Base-by-base conservation (phyloP, 2,888 invertebrate species). In the Eristalis pertinax region DNA sequence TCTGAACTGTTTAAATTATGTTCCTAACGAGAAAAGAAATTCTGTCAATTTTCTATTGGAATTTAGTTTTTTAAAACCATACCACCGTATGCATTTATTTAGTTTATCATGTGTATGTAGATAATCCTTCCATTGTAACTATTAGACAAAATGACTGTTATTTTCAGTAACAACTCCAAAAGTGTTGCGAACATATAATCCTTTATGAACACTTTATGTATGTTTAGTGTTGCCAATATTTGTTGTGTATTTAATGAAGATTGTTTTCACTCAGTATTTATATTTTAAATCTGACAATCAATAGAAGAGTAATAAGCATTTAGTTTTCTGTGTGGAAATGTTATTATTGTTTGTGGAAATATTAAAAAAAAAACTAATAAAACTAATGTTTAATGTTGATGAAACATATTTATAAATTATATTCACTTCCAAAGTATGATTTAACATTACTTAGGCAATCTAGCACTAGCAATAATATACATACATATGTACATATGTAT, bases 11-110 rank as follows among this genome's bases (percentile, higher is more conserved):
- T 83, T 78, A 73, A 69, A 60, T 63, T 58, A 74, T 38, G 78
- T 41, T 62, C 43, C 65, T 56, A 72, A 79, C 29, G 29, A 69
- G 38, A 72, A 77, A 83, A 75, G 38, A 87, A 76, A 87, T 75
- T 76, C 84, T 87, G 87, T 87, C 87, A 87, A 87, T 87, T 87
- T 87, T 84, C 79, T 87, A 84, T 43, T 84, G 68, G 76, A 73
- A 87, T 80, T 84, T 87, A 75, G 76, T 84, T 84, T 84, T 87
- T 75, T 76, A 73, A 86, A 50, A 19, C 50, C 19, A 50, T n/a
- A 50, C 19, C 8, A 50, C 19, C 81, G 70, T 77, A 60, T 80
- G 70, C 50, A 80, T 70, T 78, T 62, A 58, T 50, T 65, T 38
- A 24, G 64, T 68, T 19, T 19, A 50, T 8, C 7, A 8, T 50